Evolutionary conservation across 2,797 vertebrate species (phyloP), one percentile per base, ranked within the genome.

Genomic region (Apogon hyalosoma): DNA sequence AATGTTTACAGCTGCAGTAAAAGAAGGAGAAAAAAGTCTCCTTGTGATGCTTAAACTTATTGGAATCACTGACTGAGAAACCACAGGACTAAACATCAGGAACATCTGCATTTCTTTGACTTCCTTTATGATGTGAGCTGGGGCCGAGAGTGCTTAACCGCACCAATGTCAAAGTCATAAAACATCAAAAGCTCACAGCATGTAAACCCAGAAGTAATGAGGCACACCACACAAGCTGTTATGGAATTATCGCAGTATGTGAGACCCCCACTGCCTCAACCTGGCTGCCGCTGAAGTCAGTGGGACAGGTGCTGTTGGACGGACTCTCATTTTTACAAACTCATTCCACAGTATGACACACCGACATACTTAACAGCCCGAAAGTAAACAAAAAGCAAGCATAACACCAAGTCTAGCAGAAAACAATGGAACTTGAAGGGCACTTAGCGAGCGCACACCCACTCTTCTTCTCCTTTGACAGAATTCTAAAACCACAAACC

Each of bases 131-230:
- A 24, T 31, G 28, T 16, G n/a, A 43, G 40, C 31, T n/a, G 45
- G 9, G 43, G 8, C 15, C 0, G 3, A 12, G 47, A 60, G 54
- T 11, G 13, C 45, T 66, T 57, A 36, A 69, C 60, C 24, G 51
- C 28, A 15, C 7, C 2, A 4, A 9, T 59, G 48, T 48, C 24
- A 12, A 52, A 9, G 33, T 53, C 31, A 18, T 68, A 52, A 77
- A 67, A 76, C 80, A 73, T 60, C 63, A 61, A 56, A 69, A 33
- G 18, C 16, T 16, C 24, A 28, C 11, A 31, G 42, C 24, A 58
- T 73, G 48, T 50, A 43, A 65, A 54, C 13, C 13, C 5, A 16
- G 11, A 38, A 39, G 46, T 21, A 45, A 49, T 31, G 50, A 72
- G 53, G 57, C 50, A 18, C 67, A 56, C 48, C 36, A 54, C 48